A percentile compares a stretch with the other conserved stretches of the same genome.
phyloP scores from a whole-genome alignment of 2,113 vertebrate species.

The Anguilla rostrata region DNA sequence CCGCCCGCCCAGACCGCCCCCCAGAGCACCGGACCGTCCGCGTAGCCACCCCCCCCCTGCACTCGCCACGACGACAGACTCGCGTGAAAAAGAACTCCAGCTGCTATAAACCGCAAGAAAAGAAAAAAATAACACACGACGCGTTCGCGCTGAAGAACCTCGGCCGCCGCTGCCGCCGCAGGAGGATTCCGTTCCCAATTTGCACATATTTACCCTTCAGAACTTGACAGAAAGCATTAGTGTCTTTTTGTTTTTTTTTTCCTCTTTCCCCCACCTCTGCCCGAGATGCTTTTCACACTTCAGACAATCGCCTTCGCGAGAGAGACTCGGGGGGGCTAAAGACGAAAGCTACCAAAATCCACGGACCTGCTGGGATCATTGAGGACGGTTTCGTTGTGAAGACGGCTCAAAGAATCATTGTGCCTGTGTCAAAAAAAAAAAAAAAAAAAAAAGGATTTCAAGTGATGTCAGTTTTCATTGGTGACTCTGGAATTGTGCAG shows the following conservation, averaged over 20 bases:
- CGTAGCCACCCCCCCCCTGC: conserved; percentile 67
- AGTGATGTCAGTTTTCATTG: conserved; percentile 62
- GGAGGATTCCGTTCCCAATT: conserved; percentile 60
- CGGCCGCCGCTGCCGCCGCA: conserved; percentile 40
- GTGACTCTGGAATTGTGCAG: conserved; percentile 48
- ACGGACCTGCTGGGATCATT: conserved; percentile 51
- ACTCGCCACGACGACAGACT: conserved; percentile 23
- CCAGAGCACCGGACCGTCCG: conserved; percentile 87
- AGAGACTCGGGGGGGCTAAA: conserved; percentile 38
- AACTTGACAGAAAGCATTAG: conserved; percentile 47
- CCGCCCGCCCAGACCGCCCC: conserved; percentile 74
- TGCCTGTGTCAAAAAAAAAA: conserved; percentile 60
- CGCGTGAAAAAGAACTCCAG: too few species aligned
- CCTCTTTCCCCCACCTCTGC: background rate
- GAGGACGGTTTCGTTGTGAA: conserved; percentile 45
- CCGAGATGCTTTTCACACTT: conserved; percentile 41
- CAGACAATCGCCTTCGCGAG: conserved; percentile 52
- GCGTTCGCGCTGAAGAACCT: conserved; percentile 39
- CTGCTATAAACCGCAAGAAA: too few species aligned
- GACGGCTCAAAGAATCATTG: conserved; percentile 64
- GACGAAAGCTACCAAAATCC: conserved; percentile 66
- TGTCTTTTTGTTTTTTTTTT: conserved; percentile 9
- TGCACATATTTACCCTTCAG: conserved; percentile 76
- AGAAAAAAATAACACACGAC: conserved; percentile 29
- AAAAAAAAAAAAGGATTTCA: conserved; percentile 55